Base-by-base conservation (phyloP, 1,140 invertebrate species). In the Eueides isabella region DNA sequence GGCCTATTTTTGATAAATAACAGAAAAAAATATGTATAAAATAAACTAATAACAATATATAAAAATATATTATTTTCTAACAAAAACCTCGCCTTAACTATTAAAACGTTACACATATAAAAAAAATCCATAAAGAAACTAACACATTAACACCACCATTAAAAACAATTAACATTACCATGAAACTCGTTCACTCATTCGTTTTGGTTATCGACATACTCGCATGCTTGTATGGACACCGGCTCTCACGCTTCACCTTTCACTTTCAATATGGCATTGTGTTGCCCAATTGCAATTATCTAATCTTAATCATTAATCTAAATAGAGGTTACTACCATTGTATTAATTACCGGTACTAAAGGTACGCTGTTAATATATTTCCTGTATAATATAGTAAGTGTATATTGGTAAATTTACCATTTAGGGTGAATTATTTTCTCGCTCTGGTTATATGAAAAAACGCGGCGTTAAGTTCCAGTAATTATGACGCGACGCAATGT, bases 251-350 rank as follows among this genome's bases (percentile, higher is more conserved):
- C 76, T 71, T 80, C 77, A 81, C 82, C 87, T 89, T 89, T 87
- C 87, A 87, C 87, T 87, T 89, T 89, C 79, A 66, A 84, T 87
- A 80, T 71, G 64, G 71, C 71, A 81, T 85, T 82, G 79, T 78
- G 61, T 86, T 85, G 83, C 71, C 80, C 81, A 89, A 89, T 83
- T 76, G 65, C 82, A 83, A 88, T 86, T 86, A 82, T 87, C 85
- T 87, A 81, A 87, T 89, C 85, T 85, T 62, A 83, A 86, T 87
- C 82, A 83, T 83, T 84, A 75, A 88, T 88, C 84, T 88, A 77
- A 80, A 87, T 84, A 74, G 75, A 79, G 75, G 75, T 77, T 82
- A 81, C 67, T 67, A 75, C 74, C 76, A 63, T 73, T 79, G 77
- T 72, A 67, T 75, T 61, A 74, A 78, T 75, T 67, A 75, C 78